These are phyloP conservation scores for Netelia virgata DNA, from an alignment of 2,888 invertebrate species.

Conservation along the genomic window DNA sequence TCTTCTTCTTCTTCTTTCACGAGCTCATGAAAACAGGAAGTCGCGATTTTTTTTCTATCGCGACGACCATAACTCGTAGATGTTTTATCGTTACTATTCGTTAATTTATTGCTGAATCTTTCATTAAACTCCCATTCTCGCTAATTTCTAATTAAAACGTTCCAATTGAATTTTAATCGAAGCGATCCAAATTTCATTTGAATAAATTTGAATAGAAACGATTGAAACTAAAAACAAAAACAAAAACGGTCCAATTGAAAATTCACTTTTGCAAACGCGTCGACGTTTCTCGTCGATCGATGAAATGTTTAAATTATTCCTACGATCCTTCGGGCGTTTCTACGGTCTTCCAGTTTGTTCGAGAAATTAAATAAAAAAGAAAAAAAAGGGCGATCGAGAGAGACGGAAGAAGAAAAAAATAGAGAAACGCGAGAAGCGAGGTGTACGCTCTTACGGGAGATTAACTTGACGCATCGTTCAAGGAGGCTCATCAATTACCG, in stretches of 20 bases:
- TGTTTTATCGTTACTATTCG: neutral
- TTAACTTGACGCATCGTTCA: conserved; percentile 67
- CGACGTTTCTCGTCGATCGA: neutral
- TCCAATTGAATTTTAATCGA: no score
- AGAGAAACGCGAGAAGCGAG: conserved; percentile 23
- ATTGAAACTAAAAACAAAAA: no score
- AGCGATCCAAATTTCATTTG: no score
- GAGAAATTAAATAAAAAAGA: neutral
- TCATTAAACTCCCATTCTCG: neutral
- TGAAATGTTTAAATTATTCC: neutral
- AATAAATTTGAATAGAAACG: no score
- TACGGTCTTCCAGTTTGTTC: neutral
- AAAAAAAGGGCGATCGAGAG: neutral
- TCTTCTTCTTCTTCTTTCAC: neutral
- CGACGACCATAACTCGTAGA: neutral
- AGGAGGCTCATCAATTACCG: conserved; percentile 65
- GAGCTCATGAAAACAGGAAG: conserved; percentile 40
- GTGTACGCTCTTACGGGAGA: conserved; percentile 52
- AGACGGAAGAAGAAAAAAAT: neutral
- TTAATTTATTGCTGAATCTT: neutral
- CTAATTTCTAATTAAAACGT: no score
- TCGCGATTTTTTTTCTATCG: neutral
- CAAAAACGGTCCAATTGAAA: no score
- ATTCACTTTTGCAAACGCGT: neutral
- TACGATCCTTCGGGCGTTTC: neutral